A percentile compares a stretch with the other conserved stretches of the same genome.
phyloP scores from a whole-genome alignment of 1,140 invertebrate species.

The Pachyrhynchus sulphureomaculatus region DNA sequence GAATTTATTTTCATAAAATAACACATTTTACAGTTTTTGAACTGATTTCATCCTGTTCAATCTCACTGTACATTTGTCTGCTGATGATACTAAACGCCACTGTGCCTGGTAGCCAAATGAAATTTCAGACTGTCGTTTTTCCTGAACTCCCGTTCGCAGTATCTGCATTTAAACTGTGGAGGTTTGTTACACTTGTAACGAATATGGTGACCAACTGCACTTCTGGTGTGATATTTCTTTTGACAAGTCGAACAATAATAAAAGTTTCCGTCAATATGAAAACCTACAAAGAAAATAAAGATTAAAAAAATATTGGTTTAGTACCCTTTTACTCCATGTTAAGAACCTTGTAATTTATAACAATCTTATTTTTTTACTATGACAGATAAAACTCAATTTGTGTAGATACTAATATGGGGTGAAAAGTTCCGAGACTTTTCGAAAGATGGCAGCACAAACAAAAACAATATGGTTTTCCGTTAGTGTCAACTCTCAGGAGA shows the following conservation, averaged over 20 bases:
- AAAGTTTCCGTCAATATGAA: background rate
- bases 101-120: conserved; percentile 16
- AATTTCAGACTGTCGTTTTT: conserved; percentile 36
- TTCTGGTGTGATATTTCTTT: conserved; percentile 19
- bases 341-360: background rate
- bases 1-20: too few relatives aligned
- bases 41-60: too few relatives aligned
- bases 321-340: background rate
- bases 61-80: too few relatives aligned
- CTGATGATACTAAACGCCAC: too few relatives aligned
- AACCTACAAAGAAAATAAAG: background rate
- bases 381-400: too few relatives aligned
- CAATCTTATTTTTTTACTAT: too few relatives aligned
- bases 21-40: too few relatives aligned
- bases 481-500: too few relatives aligned
- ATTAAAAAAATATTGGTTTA: background rate
- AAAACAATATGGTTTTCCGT: too few relatives aligned
- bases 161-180: conserved; percentile 53
- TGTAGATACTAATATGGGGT: too few relatives aligned
- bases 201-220: conserved; percentile 61
- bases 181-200: conserved; percentile 64
- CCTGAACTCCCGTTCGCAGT: conserved; percentile 29
- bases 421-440: too few relatives aligned
- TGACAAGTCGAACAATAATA: conserved; percentile 1
- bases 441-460: too few relatives aligned